A percentile compares a stretch with the other conserved stretches of the same genome.
These are phyloP conservation scores for Sebastes ruberrimus DNA, from an alignment of 2,797 vertebrate species.

Conservation along the genomic window DNA sequence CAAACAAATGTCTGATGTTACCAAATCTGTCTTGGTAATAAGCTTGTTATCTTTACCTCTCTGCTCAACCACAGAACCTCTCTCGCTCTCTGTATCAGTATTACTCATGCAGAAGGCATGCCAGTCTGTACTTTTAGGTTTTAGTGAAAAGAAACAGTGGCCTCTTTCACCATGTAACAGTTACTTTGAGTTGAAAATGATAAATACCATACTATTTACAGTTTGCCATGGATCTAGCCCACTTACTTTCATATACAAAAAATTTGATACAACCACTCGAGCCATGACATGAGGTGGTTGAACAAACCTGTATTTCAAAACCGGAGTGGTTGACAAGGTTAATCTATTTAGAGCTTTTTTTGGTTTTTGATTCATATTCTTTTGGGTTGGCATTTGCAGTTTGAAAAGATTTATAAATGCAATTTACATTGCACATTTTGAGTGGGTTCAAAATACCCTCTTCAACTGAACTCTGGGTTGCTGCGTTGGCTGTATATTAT, in stretches of 20 bases:
- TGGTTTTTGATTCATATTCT: not conserved
- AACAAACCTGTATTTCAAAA: constrained; percentile 3
- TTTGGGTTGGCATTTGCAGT: not conserved
- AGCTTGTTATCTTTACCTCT: not conserved
- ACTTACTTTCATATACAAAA: not conserved
- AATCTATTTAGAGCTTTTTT: not conserved
- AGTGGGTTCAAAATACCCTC: not conserved
- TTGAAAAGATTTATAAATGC: not conserved
- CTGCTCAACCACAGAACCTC: not conserved
- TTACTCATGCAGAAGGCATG: not conserved
- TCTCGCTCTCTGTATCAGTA: not conserved
- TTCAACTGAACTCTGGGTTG: not conserved
- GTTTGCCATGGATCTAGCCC: not conserved
- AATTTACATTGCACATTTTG: not conserved
- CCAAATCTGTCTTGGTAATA: not conserved
- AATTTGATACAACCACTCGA: not conserved
- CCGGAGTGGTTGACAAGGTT: not conserved
- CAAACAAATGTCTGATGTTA: not conserved
- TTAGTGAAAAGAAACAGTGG: not conserved
- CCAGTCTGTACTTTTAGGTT: not conserved
- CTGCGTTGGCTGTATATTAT: not conserved
- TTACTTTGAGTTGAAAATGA: not conserved
- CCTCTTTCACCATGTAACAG: not conserved
- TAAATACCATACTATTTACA: not conserved
- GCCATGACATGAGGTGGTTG: not conserved